These are phyloP conservation scores for Chrysopa pallens DNA, from an alignment of 1,140 invertebrate genomes.

Conservation along the genomic window DNA sequence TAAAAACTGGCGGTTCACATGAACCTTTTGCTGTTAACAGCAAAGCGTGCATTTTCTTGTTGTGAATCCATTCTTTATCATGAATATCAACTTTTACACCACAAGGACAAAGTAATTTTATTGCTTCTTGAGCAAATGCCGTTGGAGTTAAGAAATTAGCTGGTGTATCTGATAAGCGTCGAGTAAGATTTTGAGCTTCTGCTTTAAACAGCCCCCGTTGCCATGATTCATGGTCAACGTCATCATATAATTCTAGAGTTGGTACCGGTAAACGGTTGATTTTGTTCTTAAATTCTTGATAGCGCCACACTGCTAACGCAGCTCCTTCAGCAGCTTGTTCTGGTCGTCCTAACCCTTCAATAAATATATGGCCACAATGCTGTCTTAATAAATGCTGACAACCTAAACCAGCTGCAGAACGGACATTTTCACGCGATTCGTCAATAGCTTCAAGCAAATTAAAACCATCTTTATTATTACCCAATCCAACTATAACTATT, in stretches of 20 bases:
- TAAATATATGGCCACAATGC: constrained; percentile 33
- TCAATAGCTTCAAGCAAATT: constrained; percentile 46
- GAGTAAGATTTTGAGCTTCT: constrained; percentile 60
- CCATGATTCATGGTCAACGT: constrained; percentile 17
- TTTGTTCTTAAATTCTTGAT: constrained; percentile 40
- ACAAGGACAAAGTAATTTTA: constrained; percentile 29
- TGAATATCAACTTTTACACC: constrained; percentile 33
- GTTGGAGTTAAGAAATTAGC: constrained; percentile 68
- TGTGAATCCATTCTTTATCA: constrained; percentile 47
- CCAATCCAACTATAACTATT: constrained; percentile 51
- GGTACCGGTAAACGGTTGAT: constrained; percentile 28
- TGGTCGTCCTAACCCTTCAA: constrained; percentile 52
- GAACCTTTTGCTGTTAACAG: constrained; percentile 46
- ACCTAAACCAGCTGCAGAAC: constrained; percentile 35
- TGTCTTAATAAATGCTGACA: constrained; percentile 34
- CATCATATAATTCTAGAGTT: constrained; percentile 27
- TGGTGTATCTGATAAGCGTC: constrained; percentile 55
- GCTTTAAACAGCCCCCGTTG: constrained; percentile 29
- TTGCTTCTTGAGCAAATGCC: constrained; percentile 44
- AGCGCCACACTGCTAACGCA: constrained; percentile 38
- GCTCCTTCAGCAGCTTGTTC: constrained; percentile 61
- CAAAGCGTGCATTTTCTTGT: constrained; percentile 54
- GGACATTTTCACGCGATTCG: constrained; percentile 44
- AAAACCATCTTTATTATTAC: constrained; percentile 38
- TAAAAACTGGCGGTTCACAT: constrained; percentile 47